These are phyloP conservation scores for Proales similis DNA, from an alignment of 1,140 invertebrate species.

Conservation along the genomic window DNA sequence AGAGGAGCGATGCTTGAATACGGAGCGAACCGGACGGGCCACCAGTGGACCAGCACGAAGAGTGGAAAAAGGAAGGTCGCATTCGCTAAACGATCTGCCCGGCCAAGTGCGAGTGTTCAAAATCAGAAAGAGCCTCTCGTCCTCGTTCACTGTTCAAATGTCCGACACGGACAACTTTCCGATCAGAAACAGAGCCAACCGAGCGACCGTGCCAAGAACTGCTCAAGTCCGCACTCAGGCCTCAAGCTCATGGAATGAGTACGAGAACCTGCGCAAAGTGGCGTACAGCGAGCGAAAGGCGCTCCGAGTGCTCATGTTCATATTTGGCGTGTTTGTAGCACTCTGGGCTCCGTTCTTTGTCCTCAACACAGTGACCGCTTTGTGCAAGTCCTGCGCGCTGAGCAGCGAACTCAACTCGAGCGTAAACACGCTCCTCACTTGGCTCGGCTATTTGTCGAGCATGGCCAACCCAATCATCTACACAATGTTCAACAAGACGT, in stretches of 20 bases:
- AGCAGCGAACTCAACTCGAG: conserved; percentile 43
- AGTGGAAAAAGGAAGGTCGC: no score
- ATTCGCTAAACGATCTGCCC: no score
- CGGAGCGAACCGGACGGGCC: no score
- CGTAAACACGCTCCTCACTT: conserved; percentile 41
- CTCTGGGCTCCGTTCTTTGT: conserved; percentile 53
- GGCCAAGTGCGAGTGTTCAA: neutral
- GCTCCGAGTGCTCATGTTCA: conserved; percentile 50
- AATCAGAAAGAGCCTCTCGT: neutral
- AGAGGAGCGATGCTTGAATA: no score
- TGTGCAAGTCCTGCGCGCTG: conserved; percentile 43
- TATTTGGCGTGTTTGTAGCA: conserved; percentile 50
- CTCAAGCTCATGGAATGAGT: no score
- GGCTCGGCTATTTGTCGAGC: conserved; percentile 52
- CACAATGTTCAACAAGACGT: conserved; percentile 53
- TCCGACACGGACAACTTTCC: neutral
- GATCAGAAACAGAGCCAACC: neutral
- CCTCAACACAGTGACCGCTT: conserved; percentile 46
- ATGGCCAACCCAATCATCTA: conserved; percentile 54
- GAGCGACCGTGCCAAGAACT: neutral
- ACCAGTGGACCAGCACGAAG: no score
- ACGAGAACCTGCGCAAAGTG: no score
- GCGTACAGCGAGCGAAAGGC: conserved; percentile 41
- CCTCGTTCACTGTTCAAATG: neutral
- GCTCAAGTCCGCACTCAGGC: no score